These are phyloP conservation scores for Drosophila willistoni DNA, from an alignment of 1,140 invertebrate genomes.

Conservation along the genomic window DNA sequence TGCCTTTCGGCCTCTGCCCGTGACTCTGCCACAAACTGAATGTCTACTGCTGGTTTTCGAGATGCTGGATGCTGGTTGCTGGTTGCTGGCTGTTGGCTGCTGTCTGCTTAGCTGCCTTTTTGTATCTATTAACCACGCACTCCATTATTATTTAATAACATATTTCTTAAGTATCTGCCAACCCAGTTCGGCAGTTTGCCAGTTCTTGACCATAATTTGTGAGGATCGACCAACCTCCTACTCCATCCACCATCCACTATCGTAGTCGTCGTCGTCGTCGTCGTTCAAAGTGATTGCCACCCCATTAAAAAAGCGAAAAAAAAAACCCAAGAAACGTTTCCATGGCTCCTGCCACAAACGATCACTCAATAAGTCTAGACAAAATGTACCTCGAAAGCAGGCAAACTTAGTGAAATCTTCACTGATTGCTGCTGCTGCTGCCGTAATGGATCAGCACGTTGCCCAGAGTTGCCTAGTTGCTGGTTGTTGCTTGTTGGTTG, in stretches of 20 bases:
- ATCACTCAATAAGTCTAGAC: slow-evolving; percentile 82
- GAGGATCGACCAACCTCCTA: slow-evolving; percentile 43
- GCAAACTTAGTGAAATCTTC: slow-evolving; percentile 28
- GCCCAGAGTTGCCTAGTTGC: slow-evolving; percentile 27
- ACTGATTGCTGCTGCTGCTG: slow-evolving; percentile 77
- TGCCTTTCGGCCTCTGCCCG: not conserved
- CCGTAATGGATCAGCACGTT: slow-evolving; percentile 80
- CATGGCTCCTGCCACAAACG: slow-evolving; percentile 76
- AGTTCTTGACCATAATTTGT: slow-evolving; percentile 77
- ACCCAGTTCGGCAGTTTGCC: slow-evolving; percentile 62
- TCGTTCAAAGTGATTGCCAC: slow-evolving; percentile 82
- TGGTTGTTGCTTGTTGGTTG: slow-evolving; percentile 21
- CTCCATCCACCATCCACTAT: slow-evolving; percentile 4
- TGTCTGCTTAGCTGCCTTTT: slow-evolving; percentile 49
- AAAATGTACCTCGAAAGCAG: slow-evolving; percentile 69
- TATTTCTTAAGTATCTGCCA: slow-evolving; percentile 82
- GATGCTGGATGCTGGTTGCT: slow-evolving; percentile 30
- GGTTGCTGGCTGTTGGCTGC: slow-evolving; percentile 25
- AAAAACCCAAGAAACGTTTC: slow-evolving; percentile 12
- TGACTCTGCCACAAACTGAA: not conserved
- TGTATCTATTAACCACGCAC: slow-evolving; percentile 81
- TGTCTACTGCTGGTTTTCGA: not conserved
- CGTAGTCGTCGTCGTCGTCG: slow-evolving; percentile 58
- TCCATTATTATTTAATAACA: slow-evolving; percentile 82
- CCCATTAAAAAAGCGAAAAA: slow-evolving; percentile 73